These are phyloP conservation scores for Tragelaphus buxtoni DNA, from an alignment of 2,113 vertebrate species.

Conservation along the genomic window DNA sequence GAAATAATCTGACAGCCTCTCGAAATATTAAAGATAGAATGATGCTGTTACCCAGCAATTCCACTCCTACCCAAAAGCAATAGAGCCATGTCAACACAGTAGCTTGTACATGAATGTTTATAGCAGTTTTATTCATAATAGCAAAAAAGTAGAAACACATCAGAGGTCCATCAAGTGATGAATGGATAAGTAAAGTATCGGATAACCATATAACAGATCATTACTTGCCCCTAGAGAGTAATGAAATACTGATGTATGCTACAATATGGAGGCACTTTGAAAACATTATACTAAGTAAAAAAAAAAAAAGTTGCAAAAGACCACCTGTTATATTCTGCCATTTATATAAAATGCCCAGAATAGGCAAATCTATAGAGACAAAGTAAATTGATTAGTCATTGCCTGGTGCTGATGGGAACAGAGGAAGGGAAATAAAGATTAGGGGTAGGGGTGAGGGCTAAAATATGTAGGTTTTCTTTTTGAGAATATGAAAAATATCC, in stretches of 20 bases:
- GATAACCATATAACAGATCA: not conserved
- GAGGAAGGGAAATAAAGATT: not conserved
- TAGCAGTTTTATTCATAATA: not conserved
- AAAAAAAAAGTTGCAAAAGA: not conserved
- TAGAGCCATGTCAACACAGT: not conserved
- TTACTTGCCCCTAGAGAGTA: not conserved
- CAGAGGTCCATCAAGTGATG: not conserved
- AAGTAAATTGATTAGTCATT: not conserved
- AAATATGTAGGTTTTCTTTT: not conserved
- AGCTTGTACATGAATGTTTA: not conserved
- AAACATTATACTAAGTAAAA: not conserved
- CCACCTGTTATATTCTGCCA: not conserved
- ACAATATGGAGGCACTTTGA: not conserved
- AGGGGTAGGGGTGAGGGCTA: rapidly evolving
- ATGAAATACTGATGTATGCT: not conserved
- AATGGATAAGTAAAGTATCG: not conserved
- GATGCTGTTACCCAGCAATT: not conserved
- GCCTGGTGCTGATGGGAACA: rapidly evolving
- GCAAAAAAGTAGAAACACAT: not conserved
- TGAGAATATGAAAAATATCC: not conserved
- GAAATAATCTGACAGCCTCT: not conserved
- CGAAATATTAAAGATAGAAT: not conserved
- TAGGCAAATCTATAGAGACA: not conserved
- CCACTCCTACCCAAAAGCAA: not conserved
- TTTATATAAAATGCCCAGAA: not conserved